Base-by-base conservation (phyloP, 2,797 vertebrate species). In the Ctenopoma multispine region DNA sequence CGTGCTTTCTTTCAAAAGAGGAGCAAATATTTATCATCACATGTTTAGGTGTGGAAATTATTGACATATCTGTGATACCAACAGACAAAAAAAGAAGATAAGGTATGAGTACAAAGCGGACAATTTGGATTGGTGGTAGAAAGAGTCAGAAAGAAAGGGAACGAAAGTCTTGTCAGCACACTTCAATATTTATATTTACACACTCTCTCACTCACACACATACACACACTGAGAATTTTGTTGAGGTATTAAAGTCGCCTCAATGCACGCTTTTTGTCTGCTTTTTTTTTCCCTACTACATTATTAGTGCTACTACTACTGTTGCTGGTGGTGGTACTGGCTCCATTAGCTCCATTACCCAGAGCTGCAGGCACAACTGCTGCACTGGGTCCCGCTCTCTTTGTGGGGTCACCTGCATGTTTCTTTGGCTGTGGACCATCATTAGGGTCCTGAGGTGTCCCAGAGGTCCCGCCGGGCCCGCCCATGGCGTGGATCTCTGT, bases 181-280 rank as follows among this genome's bases (percentile, higher is more conserved):
- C 89, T 87, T 91, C 86, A 91, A 93, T 92, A 92, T 90, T 92
- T 88, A 92, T 92, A 94, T 90, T 82, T 90, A 91, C 89, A 88
- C 84, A 85, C 76, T 49, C 79, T 27, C 69, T 13, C 82, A 69
- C 67, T 74, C 74, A 63, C 49, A 70, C 76, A 70, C 77, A 57
- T 71, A 79, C 56, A 69, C 82, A 62, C 59, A 70, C 70, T 61
- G 62, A 86, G 38, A 84, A 74, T 78, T 56, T 63, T 3, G 34
- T 50, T 15, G 76, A 79, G 57, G 58, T 89, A 79, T 94, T 97
- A 98, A 94, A 98, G 96, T 88, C 97, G 94, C 84, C 96, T 94
- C 82, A 98, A 92, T 0, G 96, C 96, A 43, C 97, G 94, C 84
- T 97, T 98, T 94, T 98, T 97, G 93, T 97, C 96, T 0, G 93